Percentiles rank a stretch among this genome's conserved stretches.
These are phyloP conservation scores for Emys orbicularis DNA, from an alignment of 2,797 vertebrate species.

Conservation along the genomic window DNA sequence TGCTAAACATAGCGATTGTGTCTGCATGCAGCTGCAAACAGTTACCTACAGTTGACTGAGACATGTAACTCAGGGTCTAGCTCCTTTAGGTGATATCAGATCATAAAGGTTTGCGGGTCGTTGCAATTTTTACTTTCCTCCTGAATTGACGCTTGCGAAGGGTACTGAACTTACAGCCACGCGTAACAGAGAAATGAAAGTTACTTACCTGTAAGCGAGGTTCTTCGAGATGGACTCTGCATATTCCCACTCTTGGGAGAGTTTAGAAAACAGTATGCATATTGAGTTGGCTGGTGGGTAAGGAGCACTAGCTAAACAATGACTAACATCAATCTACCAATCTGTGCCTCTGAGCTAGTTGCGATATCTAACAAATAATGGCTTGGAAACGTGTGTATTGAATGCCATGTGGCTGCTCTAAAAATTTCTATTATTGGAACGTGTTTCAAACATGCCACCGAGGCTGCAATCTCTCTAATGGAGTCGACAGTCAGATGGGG, in stretches of 20 bases:
- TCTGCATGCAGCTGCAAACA: not conserved
- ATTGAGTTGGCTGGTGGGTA: too few relatives aligned
- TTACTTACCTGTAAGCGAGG: not conserved
- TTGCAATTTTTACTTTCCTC: not conserved
- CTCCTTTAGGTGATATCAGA: accelerated
- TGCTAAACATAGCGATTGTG: not conserved
- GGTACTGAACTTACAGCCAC: not conserved
- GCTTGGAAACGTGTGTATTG: too few relatives aligned
- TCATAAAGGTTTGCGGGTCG: not conserved
- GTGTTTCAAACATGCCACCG: not conserved
- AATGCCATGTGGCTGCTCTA: not conserved
- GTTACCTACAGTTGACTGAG: not conserved
- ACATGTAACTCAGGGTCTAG: not conserved
- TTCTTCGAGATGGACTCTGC: not conserved
- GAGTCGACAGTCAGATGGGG: not conserved
- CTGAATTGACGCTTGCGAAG: not conserved
- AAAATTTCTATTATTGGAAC: not conserved
- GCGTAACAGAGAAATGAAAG: not conserved
- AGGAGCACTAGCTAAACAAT: too few relatives aligned
- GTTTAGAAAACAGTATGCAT: too few relatives aligned
- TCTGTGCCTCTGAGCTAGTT: too few relatives aligned
- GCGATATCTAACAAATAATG: too few relatives aligned
- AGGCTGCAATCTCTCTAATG: not conserved
- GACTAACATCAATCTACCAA: too few relatives aligned
- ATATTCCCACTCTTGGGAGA: not conserved